Percentiles rank a stretch among this genome's conserved stretches.
phyloP scores from a whole-genome alignment of 2,888 invertebrate genomes.

The Heterodera filipjevi region DNA sequence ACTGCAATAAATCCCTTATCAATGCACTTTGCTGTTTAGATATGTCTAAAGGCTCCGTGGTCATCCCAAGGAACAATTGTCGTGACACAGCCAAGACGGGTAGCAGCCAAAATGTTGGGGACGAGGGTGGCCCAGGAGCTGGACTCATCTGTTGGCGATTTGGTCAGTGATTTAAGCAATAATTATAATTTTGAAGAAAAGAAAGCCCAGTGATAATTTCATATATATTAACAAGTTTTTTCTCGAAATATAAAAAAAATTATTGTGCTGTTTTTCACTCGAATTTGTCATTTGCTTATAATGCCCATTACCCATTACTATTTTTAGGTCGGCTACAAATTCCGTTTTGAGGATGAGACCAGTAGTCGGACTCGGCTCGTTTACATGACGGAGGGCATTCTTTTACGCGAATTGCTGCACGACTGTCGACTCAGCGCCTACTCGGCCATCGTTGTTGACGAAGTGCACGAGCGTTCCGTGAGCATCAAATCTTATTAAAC shows the following conservation, averaged over 20 bases:
- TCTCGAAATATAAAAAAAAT: no score
- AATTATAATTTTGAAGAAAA: no score
- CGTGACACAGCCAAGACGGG: conserved; percentile 87
- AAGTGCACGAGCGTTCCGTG: conserved; percentile 87
- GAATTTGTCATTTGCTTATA: neutral
- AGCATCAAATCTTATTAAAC: conserved; percentile 69
- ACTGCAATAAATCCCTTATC: neutral
- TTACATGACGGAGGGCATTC: conserved; percentile 94
- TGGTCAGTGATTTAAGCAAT: conserved; percentile 29
- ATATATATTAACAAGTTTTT: no score
- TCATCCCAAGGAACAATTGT: conserved; percentile 71
- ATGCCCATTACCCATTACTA: no score
- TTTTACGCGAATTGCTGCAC: conserved; percentile 88
- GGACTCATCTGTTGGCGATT: conserved; percentile 45
- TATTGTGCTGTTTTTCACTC: no score
- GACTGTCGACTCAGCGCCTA: conserved; percentile 77
- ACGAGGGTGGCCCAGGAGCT: conserved; percentile 57
- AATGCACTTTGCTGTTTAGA: neutral
- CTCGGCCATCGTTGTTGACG: conserved; percentile 64
- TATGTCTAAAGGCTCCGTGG: conserved; percentile 14
- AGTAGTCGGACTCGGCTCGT: conserved; percentile 67
- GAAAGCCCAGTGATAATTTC: no score
- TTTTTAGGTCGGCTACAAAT: conserved; percentile 80
- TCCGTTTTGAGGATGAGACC: conserved; percentile 71
- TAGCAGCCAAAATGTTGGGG: conserved; percentile 79